phyloP scores from a whole-genome alignment of 1,140 invertebrate genomes.

The Musca vetustissima region DNA sequence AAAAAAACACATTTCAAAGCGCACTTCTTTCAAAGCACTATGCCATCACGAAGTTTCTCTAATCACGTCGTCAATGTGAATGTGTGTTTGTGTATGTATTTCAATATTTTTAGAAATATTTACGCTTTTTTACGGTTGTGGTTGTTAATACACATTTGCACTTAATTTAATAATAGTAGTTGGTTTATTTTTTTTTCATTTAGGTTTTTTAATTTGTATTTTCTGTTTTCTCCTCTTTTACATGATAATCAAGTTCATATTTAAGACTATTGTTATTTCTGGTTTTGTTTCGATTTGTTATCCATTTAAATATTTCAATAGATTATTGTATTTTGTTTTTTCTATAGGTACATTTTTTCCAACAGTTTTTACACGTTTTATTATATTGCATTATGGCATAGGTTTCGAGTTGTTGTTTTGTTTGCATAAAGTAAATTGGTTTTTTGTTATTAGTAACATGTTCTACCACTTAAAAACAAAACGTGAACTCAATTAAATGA shows the following conservation, averaged over 20 bases:
- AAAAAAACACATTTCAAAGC: too few relatives aligned
- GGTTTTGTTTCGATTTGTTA: not conserved
- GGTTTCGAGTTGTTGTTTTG: too few relatives aligned
- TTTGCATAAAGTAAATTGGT: conserved; percentile 19
- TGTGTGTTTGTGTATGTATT: too few relatives aligned
- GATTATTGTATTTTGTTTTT: conserved; percentile 21
- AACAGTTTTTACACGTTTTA: conserved; percentile 12
- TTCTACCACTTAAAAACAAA: not conserved
- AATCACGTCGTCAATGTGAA: too few relatives aligned
- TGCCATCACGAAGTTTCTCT: too few relatives aligned
- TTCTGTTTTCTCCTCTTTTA: not conserved
- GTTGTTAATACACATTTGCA: conserved; percentile 15
- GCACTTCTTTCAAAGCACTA: too few relatives aligned
- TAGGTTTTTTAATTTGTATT: not conserved
- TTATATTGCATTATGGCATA: not conserved
- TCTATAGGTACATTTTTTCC: conserved; percentile 20
- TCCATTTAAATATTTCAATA: conserved; percentile 2
- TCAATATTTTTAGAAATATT: conserved; percentile 20
- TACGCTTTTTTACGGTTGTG: conserved; percentile 18
- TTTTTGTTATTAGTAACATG: not conserved
- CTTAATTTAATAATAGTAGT: conserved; percentile 1
- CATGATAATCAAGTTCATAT: not conserved
- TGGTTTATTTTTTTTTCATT: conserved; percentile 11
- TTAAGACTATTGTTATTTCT: conserved; percentile 9
- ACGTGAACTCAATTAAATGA: not conserved